Evolutionary conservation across 2,888 invertebrate genomes (phyloP).

Genomic region (Limnephilus marmoratus): DNA sequence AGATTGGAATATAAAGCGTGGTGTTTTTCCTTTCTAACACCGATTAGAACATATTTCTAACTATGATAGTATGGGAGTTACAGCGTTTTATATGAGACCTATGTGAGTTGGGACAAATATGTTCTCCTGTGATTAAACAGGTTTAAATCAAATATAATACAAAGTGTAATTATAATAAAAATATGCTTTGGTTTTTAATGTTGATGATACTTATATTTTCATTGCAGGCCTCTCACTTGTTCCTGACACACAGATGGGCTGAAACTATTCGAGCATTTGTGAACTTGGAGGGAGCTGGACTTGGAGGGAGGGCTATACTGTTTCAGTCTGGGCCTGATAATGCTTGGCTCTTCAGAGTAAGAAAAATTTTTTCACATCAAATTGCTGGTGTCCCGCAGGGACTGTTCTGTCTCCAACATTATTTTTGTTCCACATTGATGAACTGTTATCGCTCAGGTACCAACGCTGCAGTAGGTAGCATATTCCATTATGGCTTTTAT

Average conservation of each 20-base stretch:
- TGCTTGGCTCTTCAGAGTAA: conserved; percentile 62
- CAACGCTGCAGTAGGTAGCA: too few relatives aligned
- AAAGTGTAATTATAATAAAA: too few relatives aligned
- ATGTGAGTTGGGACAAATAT: too few relatives aligned
- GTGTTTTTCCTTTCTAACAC: too few relatives aligned
- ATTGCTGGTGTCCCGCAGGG: background rate
- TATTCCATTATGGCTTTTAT: too few relatives aligned
- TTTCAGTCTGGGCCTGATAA: conserved; percentile 80
- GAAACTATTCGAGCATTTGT: conserved; percentile 86
- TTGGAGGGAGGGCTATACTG: conserved; percentile 92
- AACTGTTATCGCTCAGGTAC: too few relatives aligned
- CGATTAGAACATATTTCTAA: too few relatives aligned
- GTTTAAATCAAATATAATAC: too few relatives aligned
- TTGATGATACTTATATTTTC: background rate
- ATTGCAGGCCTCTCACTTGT: conserved; percentile 82
- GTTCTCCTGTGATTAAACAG: too few relatives aligned
- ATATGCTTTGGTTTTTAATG: background rate
- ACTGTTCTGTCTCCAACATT: background rate
- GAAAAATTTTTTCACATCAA: background rate
- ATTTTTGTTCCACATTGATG: background rate
- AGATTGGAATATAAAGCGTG: too few relatives aligned
- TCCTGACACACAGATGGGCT: conserved; percentile 89
- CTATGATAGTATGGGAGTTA: too few relatives aligned
- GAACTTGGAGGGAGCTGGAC: conserved; percentile 95
- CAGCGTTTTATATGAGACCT: too few relatives aligned